These are phyloP conservation scores for Eidolon helvum DNA, from an alignment of 2,113 vertebrate genomes.

Conservation along the genomic window DNA sequence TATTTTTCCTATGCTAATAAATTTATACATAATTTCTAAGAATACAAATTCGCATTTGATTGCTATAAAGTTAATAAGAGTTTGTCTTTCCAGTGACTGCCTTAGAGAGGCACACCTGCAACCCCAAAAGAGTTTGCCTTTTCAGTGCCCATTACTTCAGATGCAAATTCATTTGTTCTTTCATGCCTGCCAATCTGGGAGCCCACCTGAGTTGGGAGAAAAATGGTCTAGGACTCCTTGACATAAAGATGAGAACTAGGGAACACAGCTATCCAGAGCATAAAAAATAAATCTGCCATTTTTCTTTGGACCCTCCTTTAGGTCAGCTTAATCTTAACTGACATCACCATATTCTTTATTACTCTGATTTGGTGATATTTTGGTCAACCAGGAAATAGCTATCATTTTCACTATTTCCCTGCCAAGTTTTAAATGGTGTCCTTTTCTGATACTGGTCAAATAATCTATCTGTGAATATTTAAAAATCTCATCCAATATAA, in stretches of 20 bases:
- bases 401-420: neutral
- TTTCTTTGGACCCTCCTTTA: neutral
- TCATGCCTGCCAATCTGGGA: neutral
- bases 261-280: neutral
- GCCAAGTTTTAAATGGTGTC: neutral
- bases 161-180: neutral
- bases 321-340: neutral
- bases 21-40: neutral
- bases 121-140: neutral
- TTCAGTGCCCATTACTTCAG: neutral
- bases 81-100: neutral
- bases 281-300: neutral
- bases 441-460: neutral
- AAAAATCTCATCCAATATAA: neutral
- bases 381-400: neutral
- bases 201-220: neutral
- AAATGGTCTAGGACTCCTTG: neutral
- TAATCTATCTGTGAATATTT: neutral
- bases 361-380: neutral
- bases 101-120: neutral
- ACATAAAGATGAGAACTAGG: neutral
- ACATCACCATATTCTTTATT: neutral
- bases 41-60: neutral
- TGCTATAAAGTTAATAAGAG: neutral
- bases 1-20: neutral